Conservation (phyloP, 2,888 invertebrate genomes). For the Poecilobothrus nobilitatus region DNA sequence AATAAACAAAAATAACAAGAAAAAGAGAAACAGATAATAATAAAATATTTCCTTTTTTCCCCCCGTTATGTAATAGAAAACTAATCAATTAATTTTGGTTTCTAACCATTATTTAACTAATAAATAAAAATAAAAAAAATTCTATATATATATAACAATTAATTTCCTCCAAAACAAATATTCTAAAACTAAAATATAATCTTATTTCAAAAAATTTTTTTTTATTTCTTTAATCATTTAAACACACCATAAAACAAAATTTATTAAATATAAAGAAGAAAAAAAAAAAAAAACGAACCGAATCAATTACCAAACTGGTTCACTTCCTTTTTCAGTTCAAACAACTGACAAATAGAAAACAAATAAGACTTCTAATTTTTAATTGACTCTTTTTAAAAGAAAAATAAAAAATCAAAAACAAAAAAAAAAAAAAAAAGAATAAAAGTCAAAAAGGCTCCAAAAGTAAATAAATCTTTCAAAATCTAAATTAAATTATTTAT, state of each 20-base stretch:
- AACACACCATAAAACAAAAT: background rate
- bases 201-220: background rate
- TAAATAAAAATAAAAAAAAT: background rate
- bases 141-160: background rate
- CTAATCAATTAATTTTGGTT: too few species aligned
- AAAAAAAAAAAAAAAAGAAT: too few species aligned
- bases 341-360: background rate
- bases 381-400: background rate
- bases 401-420: too few species aligned
- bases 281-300: background rate
- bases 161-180: background rate
- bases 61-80: too few species aligned
- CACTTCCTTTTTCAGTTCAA: background rate
- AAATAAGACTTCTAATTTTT: background rate
- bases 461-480: background rate
- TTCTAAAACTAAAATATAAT: background rate
- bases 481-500: constrained; percentile 5
- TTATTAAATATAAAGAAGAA: background rate
- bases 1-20: too few species aligned
- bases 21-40: too few species aligned
- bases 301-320: background rate
- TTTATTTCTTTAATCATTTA: background rate
- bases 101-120: too few species aligned
- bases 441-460: background rate
- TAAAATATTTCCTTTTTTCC: too few species aligned